A percentile compares a stretch with the other conserved stretches of the same genome.
These are phyloP conservation scores for Oxyura jamaicensis DNA, from an alignment of 2,113 vertebrate genomes.

Conservation along the genomic window DNA sequence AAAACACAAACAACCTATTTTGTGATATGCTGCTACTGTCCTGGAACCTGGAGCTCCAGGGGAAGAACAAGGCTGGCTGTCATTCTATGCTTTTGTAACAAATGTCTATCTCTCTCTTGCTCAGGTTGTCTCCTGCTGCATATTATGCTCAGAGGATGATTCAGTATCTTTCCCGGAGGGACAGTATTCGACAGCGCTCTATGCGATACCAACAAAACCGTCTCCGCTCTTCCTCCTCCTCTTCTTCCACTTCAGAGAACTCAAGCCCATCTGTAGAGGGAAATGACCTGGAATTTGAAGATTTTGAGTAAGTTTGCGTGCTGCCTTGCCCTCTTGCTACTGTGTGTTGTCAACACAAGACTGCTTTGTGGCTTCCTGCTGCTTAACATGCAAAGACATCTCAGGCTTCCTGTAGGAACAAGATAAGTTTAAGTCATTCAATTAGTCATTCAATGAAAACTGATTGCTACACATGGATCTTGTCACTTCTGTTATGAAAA, in stretches of 20 bases:
- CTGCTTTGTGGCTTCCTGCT: background rate
- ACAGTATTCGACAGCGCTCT: slow-evolving; percentile 97
- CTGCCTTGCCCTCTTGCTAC: background rate
- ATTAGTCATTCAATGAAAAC: background rate
- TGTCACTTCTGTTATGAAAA: background rate
- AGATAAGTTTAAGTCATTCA: background rate
- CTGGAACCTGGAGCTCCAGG: background rate
- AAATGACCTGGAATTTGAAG: slow-evolving; percentile 96
- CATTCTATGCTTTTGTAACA: background rate
- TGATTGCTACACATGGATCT: background rate
- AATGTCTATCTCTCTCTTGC: slow-evolving; percentile 28
- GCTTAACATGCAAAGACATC: background rate
- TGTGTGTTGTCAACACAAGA: background rate
- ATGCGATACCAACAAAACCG: slow-evolving; percentile 96
- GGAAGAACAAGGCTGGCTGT: background rate
- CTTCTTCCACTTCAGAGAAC: slow-evolving; percentile 83
- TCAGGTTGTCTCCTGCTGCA: slow-evolving; percentile 95
- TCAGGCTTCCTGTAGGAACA: background rate
- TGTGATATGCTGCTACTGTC: background rate
- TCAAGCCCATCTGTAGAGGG: slow-evolving; percentile 86
- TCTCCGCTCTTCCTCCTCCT: slow-evolving; percentile 88
- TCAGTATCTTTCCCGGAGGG: slow-evolving; percentile 96
- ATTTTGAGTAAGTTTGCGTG: slow-evolving; percentile 89
- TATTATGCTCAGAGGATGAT: slow-evolving; percentile 99
- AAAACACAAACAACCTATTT: background rate